A percentile compares a stretch with the other conserved stretches of the same genome.
Conservation (phyloP, 2,888 invertebrate species). For the Cerastis rubricosa region DNA sequence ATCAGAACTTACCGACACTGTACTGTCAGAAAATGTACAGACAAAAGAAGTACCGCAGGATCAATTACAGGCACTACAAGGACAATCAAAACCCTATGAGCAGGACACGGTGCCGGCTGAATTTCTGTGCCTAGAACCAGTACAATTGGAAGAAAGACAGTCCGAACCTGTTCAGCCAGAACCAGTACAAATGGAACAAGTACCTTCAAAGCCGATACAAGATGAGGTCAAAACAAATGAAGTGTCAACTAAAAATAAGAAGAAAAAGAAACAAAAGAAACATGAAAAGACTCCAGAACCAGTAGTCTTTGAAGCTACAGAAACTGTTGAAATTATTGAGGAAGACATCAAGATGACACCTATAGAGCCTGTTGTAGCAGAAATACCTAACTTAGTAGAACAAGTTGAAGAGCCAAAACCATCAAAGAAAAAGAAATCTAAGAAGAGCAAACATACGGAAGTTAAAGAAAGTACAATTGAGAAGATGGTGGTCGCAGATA, state of each 20-base stretch:
- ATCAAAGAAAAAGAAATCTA: slow-evolving; percentile 63
- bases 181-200: slow-evolving; percentile 8
- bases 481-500: slow-evolving; percentile 22
- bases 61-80: slow-evolving; percentile 2
- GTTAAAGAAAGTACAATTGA: slow-evolving; percentile 38
- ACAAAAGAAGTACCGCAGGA: not conserved
- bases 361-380: slow-evolving; percentile 64
- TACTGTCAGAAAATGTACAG: not conserved
- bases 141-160: slow-evolving; percentile 8
- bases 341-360: slow-evolving; percentile 59
- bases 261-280: slow-evolving; percentile 78
- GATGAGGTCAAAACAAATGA: slow-evolving; percentile 41
- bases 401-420: slow-evolving; percentile 70
- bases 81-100: slow-evolving; percentile 2
- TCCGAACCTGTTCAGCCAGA: not conserved
- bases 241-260: slow-evolving; percentile 70
- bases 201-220: not conserved
- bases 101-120: not conserved
- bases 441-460: slow-evolving; percentile 54
- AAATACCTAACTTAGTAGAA: slow-evolving; percentile 68
- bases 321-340: slow-evolving; percentile 55
- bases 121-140: not conserved
- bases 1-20: slow-evolving; percentile 3
- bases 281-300: slow-evolving; percentile 67
- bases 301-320: slow-evolving; percentile 63